phyloP scores from a whole-genome alignment of 2,888 invertebrate genomes.

The Cactoblastis cactorum region DNA sequence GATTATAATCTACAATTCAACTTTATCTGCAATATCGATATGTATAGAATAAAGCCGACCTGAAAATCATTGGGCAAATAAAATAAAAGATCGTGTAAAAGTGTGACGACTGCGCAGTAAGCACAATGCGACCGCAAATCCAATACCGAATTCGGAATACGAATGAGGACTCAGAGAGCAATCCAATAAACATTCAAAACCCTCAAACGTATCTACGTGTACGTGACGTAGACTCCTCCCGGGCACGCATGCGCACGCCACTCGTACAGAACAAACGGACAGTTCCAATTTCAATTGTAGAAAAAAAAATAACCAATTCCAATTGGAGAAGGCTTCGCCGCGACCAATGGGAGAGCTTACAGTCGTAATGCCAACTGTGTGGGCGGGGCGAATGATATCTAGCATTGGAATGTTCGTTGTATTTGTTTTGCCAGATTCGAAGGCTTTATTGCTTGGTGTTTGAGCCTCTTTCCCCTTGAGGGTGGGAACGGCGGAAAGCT shows the following conservation, averaged over 20 bases:
- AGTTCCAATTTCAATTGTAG: conserved; percentile 77
- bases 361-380: conserved; percentile 79
- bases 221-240: conserved; percentile 72
- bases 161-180: conserved; percentile 68
- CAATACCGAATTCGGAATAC: conserved; percentile 64
- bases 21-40: too few relatives aligned
- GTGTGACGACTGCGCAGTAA: conserved; percentile 60
- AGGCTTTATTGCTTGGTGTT: conserved; percentile 75
- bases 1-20: too few relatives aligned
- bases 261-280: conserved; percentile 69
- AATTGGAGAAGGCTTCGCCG: conserved; percentile 75
- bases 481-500: conserved; percentile 65
- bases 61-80: conserved; percentile 6
- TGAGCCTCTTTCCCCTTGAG: conserved; percentile 76
- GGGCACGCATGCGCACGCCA: conserved; percentile 64
- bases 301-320: conserved; percentile 78
- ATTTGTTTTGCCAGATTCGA: conserved; percentile 76
- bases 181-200: conserved; percentile 76
- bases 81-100: conserved; percentile 6
- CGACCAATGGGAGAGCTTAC: conserved; percentile 73
- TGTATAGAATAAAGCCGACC: conserved; percentile 1
- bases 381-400: conserved; percentile 79
- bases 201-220: conserved; percentile 70
- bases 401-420: conserved; percentile 78
- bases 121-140: conserved; percentile 53